Percentiles rank a stretch among this genome's conserved stretches.
Evolutionary conservation across 2,113 vertebrate genomes (phyloP).

Genomic region (Hemiprocne comata): DNA sequence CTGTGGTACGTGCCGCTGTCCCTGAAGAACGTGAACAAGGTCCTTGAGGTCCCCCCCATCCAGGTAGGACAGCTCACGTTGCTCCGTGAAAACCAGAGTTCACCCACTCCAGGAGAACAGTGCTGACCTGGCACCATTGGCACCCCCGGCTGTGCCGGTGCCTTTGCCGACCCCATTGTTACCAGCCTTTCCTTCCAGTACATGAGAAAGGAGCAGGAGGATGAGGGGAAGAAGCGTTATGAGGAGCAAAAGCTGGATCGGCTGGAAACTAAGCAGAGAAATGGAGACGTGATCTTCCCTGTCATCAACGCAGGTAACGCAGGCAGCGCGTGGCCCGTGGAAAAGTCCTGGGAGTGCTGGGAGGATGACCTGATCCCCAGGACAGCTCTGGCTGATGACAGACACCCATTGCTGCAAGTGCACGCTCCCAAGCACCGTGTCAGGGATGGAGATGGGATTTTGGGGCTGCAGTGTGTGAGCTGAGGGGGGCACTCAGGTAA

Average conservation of each 20-base stretch:
- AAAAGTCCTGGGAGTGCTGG: accelerated
- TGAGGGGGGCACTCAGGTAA: background rate
- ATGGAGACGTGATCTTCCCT: slow-evolving; percentile 76
- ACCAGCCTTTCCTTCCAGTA: slow-evolving; percentile 75
- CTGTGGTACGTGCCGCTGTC: slow-evolving; percentile 95
- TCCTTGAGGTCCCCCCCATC: slow-evolving; percentile 90
- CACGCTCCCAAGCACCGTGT: accelerated
- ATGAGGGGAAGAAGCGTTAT: slow-evolving; percentile 88
- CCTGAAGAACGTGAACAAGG: slow-evolving; percentile 88
- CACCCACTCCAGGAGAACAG: accelerated
- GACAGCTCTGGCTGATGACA: accelerated
- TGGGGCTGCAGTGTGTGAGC: background rate
- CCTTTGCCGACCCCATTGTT: background rate
- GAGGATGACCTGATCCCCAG: background rate
- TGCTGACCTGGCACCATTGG: accelerated
- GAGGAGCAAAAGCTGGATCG: slow-evolving; percentile 91
- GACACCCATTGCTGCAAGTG: accelerated
- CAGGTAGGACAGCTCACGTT: slow-evolving; percentile 76
- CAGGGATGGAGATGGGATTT: background rate
- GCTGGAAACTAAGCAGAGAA: slow-evolving; percentile 85
- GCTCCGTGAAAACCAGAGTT: background rate
- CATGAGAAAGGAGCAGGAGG: slow-evolving; percentile 79
- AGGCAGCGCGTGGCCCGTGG: accelerated
- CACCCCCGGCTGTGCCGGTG: background rate
- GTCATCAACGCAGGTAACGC: slow-evolving; percentile 81